Evolutionary conservation across 2,113 vertebrate genomes (phyloP).

Genomic region (Trichomycterus rosablanca): DNA sequence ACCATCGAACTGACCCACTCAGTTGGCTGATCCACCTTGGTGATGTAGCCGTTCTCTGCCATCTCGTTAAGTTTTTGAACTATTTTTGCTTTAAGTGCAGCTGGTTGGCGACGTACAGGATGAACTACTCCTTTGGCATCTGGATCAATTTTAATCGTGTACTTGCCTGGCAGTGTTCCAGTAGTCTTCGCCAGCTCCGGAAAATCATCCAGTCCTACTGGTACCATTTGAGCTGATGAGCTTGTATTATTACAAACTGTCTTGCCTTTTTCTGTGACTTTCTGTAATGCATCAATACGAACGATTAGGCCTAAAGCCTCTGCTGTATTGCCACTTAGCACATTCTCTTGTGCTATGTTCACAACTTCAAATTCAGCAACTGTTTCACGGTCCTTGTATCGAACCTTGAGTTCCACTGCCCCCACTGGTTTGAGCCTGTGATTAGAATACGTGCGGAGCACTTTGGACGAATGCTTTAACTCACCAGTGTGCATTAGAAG

Average conservation of each 20-base stretch:
- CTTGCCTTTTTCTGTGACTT: slow-evolving; percentile 8
- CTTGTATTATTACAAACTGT: not conserved
- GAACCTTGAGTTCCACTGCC: not conserved
- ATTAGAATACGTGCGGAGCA: too few species aligned
- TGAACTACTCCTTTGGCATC: slow-evolving; percentile 24
- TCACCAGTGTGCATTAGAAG: too few species aligned
- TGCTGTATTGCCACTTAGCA: not conserved
- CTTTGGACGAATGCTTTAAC: too few species aligned
- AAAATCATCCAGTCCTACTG: slow-evolving; percentile 18
- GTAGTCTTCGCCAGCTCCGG: slow-evolving; percentile 28
- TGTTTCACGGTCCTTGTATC: too few species aligned
- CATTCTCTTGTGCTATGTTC: not conserved
- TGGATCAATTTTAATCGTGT: slow-evolving; percentile 22
- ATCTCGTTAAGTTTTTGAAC: slow-evolving; percentile 6
- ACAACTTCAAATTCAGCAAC: too few species aligned
- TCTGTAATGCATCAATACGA: not conserved
- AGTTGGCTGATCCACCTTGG: too few species aligned
- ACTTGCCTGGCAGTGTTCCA: too few species aligned
- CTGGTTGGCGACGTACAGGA: slow-evolving; percentile 4
- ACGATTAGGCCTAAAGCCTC: slow-evolving; percentile 17
- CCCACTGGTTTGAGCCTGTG: too few species aligned
- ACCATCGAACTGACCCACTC: slow-evolving; percentile 32
- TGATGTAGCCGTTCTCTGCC: not conserved
- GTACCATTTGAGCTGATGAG: slow-evolving; percentile 9
- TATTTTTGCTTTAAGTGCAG: not conserved